phyloP scores from a whole-genome alignment of 1,140 invertebrate genomes.

The Pentalonia nigronervosa region DNA sequence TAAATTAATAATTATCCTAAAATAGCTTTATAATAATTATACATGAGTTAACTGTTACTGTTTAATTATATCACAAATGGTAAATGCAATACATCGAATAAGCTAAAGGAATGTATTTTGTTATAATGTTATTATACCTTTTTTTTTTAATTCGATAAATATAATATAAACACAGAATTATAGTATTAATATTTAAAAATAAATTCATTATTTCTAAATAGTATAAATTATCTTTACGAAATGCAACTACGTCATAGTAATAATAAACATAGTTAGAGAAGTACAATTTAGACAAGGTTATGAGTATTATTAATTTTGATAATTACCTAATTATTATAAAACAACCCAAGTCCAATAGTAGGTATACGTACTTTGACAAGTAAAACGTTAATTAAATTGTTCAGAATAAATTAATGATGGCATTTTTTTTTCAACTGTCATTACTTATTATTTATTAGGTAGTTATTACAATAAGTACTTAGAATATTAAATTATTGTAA shows the following conservation, averaged over 20 bases:
- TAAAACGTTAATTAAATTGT: background rate
- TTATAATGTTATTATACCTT: background rate
- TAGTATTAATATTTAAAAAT: background rate
- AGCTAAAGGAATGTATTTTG: background rate
- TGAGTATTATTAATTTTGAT: background rate
- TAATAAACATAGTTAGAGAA: background rate
- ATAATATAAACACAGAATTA: background rate
- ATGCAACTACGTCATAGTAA: background rate
- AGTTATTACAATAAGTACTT: background rate
- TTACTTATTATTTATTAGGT: background rate
- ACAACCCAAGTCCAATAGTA: background rate
- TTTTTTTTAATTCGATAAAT: background rate
- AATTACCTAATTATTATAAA: slow-evolving; percentile 4
- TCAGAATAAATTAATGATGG: background rate
- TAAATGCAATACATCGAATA: background rate
- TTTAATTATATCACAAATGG: background rate
- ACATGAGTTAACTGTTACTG: background rate
- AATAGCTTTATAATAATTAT: background rate
- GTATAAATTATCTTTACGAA: background rate
- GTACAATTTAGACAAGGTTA: background rate
- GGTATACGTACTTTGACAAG: background rate
- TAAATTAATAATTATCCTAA: background rate
- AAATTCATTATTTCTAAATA: background rate
- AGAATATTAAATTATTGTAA: background rate
- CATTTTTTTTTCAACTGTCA: background rate